Percentiles rank a stretch among this genome's conserved stretches.
phyloP scores from a whole-genome alignment of 2,797 vertebrate genomes.

The Calcarius lapponicus region DNA sequence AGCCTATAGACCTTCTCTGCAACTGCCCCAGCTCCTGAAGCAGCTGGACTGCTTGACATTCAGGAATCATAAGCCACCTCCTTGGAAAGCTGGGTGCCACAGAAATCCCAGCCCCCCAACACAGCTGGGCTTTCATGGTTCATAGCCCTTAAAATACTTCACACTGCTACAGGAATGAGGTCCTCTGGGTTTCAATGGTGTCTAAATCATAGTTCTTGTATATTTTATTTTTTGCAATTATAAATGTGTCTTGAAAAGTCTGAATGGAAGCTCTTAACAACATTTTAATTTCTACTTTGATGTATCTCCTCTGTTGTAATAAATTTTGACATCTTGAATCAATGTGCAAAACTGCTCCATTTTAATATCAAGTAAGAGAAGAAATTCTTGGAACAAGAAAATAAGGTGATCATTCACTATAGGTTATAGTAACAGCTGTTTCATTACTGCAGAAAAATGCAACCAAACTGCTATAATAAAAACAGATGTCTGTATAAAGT shows the following conservation, averaged over 20 bases:
- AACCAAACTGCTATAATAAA: not conserved
- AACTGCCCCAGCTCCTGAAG: not conserved
- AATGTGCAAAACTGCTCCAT: not conserved
- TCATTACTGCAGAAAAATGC: not conserved
- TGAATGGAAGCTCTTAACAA: not conserved
- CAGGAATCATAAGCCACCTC: not conserved
- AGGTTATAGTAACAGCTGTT: not conserved
- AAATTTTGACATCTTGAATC: not conserved
- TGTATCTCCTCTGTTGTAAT: not conserved
- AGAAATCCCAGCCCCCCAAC: not conserved
- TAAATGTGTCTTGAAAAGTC: not conserved
- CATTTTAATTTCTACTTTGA: not conserved
- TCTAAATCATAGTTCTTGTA: not conserved
- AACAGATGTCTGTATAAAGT: not conserved
- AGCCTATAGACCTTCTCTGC: not conserved
- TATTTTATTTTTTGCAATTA: not conserved
- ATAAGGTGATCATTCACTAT: not conserved
- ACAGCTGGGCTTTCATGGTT: not conserved
- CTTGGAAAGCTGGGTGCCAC: not conserved
- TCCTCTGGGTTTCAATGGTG: not conserved
- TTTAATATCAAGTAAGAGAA: not conserved
- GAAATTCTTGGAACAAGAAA: not conserved
- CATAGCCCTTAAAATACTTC: not conserved
- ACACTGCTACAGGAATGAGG: not conserved
- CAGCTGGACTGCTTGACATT: not conserved